Percentiles rank a stretch among this genome's conserved stretches.
These are phyloP conservation scores for Caenorhabditis angaria DNA, from an alignment of 2,888 invertebrate genomes.

Conservation along the genomic window DNA sequence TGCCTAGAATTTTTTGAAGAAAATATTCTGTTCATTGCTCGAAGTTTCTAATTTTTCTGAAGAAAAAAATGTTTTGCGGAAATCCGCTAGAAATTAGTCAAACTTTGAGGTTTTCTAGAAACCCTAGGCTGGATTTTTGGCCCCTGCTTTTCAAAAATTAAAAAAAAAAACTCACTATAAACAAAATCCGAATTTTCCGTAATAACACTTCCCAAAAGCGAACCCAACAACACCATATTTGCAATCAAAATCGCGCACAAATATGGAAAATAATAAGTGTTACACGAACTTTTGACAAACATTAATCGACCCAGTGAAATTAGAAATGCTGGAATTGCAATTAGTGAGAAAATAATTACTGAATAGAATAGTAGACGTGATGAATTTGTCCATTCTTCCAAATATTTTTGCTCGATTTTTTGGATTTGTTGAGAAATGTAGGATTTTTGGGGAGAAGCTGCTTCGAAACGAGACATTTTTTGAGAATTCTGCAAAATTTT, in stretches of 20 bases:
- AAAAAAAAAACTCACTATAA: slow-evolving; percentile 24
- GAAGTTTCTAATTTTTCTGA: not conserved
- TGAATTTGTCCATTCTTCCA: slow-evolving; percentile 43
- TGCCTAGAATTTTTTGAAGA: not conserved
- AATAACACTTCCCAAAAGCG: slow-evolving; percentile 40
- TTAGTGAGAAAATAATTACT: slow-evolving; percentile 39
- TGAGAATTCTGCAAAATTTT: not conserved
- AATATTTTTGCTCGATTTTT: not conserved
- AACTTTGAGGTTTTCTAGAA: too few relatives aligned
- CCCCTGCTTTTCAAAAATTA: not conserved
- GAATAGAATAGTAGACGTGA: slow-evolving; percentile 50
- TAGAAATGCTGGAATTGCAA: slow-evolving; percentile 46
- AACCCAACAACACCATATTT: slow-evolving; percentile 46
- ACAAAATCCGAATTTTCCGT: slow-evolving; percentile 31
- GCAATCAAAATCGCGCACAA: slow-evolving; percentile 49
- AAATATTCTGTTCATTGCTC: not conserved
- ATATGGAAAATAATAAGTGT: slow-evolving; percentile 36
- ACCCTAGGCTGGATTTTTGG: too few relatives aligned
- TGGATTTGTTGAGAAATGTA: not conserved
- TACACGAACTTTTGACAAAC: slow-evolving; percentile 39
- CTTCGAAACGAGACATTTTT: not conserved
- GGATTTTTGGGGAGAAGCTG: not conserved
- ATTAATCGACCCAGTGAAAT: slow-evolving; percentile 27
- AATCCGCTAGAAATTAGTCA: too few relatives aligned
- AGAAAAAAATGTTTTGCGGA: too few relatives aligned